Percentiles rank a stretch among this genome's conserved stretches.
Conservation (phyloP, 2,797 vertebrate species). For the Uromys caudimaculatus region DNA sequence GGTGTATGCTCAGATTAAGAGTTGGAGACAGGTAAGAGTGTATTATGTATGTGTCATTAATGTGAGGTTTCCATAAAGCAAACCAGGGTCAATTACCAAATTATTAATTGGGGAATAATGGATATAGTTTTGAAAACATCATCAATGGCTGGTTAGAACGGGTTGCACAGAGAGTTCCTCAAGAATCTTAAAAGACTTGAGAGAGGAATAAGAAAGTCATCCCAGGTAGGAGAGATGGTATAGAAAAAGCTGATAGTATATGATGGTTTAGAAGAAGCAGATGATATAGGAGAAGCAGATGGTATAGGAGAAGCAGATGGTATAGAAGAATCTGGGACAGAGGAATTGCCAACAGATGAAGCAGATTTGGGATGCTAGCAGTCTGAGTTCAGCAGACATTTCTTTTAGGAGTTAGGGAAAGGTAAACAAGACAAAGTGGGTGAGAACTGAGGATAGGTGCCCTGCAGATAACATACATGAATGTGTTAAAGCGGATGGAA, state of each 20-base stretch:
- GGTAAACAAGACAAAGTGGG: not conserved
- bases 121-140: not conserved
- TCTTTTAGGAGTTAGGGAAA: not conserved
- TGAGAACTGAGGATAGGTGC: not conserved
- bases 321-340: not conserved
- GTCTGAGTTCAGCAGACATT: not conserved
- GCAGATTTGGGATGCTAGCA: not conserved
- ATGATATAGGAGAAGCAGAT: no score
- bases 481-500: not conserved
- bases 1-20: not conserved
- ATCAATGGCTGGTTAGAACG: not conserved
- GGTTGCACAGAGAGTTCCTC: not conserved
- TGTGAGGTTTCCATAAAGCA: conserved; percentile 30
- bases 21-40: not conserved
- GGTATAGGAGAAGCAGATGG: not conserved
- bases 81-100: not conserved
- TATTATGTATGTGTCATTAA: not conserved
- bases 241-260: not conserved
- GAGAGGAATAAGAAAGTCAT: not conserved
- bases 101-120: not conserved
- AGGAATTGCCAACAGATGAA: not conserved
- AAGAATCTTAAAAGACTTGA: not conserved
- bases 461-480: not conserved
- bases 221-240: not conserved
- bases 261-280: no score